phyloP scores from a whole-genome alignment of 2,797 vertebrate species.

The Myoxocephalus aenaeus region DNA sequence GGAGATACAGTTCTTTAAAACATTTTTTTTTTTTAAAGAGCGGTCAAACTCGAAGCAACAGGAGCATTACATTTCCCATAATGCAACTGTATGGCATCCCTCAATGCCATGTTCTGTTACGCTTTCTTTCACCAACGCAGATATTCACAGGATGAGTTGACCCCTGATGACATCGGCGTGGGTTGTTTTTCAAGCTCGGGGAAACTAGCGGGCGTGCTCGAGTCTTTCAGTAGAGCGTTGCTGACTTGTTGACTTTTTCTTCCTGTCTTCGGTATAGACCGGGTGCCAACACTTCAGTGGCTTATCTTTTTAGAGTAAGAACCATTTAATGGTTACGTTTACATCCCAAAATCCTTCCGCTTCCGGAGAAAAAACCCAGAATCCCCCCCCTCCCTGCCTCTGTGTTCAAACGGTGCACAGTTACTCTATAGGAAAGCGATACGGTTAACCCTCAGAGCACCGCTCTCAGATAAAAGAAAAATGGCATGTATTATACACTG shows the following conservation, averaged over 20 bases:
- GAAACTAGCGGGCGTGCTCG: not conserved
- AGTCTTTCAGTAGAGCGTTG: not conserved
- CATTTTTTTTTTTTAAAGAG: not conserved
- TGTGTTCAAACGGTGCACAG: not conserved
- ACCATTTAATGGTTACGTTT: not conserved
- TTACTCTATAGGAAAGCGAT: not conserved
- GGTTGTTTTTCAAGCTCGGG: not conserved
- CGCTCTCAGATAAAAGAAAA: not conserved
- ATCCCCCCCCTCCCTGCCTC: not conserved
- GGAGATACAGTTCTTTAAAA: not conserved
- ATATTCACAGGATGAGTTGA: not conserved
- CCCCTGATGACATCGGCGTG: not conserved
- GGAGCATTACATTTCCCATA: not conserved
- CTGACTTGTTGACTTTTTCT: not conserved
- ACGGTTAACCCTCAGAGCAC: not conserved
- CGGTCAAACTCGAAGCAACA: not conserved
- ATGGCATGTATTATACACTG: not conserved
- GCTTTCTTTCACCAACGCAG: accelerated
- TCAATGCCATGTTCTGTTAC: not conserved
- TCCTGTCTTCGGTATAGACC: not conserved
- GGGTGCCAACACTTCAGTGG: not conserved
- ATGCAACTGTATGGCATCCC: not conserved
- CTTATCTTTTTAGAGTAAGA: not conserved
- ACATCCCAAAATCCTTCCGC: not conserved
- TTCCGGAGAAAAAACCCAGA: constrained; percentile 1